These are phyloP conservation scores for Neoarius graeffei DNA, from an alignment of 2,113 vertebrate genomes.

Conservation along the genomic window DNA sequence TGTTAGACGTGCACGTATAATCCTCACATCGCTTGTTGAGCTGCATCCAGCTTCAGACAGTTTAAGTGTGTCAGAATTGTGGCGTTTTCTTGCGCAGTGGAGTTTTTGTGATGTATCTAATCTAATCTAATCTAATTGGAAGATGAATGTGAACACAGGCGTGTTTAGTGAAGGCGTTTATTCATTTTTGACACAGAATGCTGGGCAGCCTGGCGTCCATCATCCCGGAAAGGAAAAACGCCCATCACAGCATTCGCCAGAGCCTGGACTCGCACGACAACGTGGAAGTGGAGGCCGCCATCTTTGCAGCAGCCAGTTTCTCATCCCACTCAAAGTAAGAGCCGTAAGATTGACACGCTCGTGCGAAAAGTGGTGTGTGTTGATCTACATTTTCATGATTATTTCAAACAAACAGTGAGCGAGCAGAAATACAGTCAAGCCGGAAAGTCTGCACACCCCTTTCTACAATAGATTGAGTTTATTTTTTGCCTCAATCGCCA, in stretches of 20 bases:
- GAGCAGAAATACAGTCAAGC: too few relatives aligned
- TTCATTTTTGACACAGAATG: constrained; percentile 77
- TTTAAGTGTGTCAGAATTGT: background rate
- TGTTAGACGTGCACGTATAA: background rate
- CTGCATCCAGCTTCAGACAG: background rate
- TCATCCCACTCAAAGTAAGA: constrained; percentile 96
- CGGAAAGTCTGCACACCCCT: too few relatives aligned
- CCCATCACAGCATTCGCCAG: constrained; percentile 97
- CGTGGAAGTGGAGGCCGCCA: constrained; percentile 96
- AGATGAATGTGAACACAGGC: too few relatives aligned
- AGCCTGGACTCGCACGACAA: constrained; percentile 98
- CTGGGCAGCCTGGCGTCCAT: constrained; percentile 96
- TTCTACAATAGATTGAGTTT: too few relatives aligned
- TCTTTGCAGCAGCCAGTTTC: constrained; percentile 96
- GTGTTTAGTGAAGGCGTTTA: background rate
- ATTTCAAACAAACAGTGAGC: background rate
- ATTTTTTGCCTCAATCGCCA: too few relatives aligned
- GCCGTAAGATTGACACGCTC: accelerated
- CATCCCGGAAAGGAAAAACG: constrained; percentile 97
- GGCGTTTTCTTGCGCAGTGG: background rate
- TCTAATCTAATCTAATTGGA: background rate
- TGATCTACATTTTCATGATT: background rate
- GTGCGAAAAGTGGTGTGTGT: background rate
- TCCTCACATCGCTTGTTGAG: background rate
- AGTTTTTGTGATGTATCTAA: background rate